A percentile compares a stretch with the other conserved stretches of the same genome.
Evolutionary conservation across 2,113 vertebrate genomes (phyloP).

Genomic region (Choloepus hoffmanni): DNA sequence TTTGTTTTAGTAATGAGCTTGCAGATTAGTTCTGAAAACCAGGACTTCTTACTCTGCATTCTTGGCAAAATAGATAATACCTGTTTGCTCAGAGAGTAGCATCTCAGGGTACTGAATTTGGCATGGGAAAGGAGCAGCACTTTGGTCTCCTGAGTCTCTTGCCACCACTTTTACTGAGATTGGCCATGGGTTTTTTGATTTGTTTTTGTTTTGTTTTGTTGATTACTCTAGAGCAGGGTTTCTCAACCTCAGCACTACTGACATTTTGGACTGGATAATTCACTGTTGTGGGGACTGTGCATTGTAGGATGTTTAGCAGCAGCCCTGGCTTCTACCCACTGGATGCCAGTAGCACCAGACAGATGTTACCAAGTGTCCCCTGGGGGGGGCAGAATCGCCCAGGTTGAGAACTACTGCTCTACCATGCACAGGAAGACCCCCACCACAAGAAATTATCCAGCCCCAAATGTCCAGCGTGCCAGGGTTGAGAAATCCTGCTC

Average conservation of each 20-base stretch:
- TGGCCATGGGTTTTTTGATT: neutral
- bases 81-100: neutral
- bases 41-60: neutral
- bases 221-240: neutral
- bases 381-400: neutral
- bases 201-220: neutral
- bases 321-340: neutral
- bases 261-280: neutral
- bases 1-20: constrained; percentile 6
- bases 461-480: neutral
- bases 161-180: neutral
- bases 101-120: neutral
- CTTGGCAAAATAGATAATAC: neutral
- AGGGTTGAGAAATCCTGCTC: neutral
- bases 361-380: neutral
- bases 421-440: neutral
- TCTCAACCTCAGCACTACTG: neutral
- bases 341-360: neutral
- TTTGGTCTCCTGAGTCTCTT: neutral
- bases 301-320: neutral
- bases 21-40: constrained; percentile 9
- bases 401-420: neutral
- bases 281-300: neutral
- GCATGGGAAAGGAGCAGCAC: neutral
- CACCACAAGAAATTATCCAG: neutral